Evolutionary conservation across 2,797 vertebrate species (phyloP), one percentile per base, ranked within the genome.

Genomic region (Okamejei kenojei): DNA sequence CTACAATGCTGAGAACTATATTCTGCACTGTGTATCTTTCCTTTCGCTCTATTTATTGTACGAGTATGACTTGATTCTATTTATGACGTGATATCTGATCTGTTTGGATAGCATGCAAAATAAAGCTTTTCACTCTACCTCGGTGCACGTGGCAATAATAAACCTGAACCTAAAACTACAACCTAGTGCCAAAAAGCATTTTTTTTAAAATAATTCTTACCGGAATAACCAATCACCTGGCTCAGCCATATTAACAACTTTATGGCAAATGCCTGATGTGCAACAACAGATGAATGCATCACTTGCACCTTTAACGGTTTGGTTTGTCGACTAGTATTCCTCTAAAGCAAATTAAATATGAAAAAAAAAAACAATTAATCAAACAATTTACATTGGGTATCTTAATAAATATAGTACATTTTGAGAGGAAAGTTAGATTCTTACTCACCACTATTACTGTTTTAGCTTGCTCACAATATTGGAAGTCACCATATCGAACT

Each of bases 271-370:
- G 97, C 98, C 96, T 99, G 98, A 95, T 99, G 98, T 88, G 98
- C 98, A 32, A 99, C 98, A 38, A 99, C 97, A 21, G 98, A 98
- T 0, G 99, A 99, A 96, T 98, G 98, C 98, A 99, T 99, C 94
- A 99, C 98, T 95, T 99, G 97, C 78, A 99, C 99, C 94, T 98
- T 97, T 93, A 99, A 95, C 15, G 99, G 99, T 94, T 99, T 99
- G 17, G 98, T 98, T 95, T 99, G 98, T 38, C 98, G 98, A 95
- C 98, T 98, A 93, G 98, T 99, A 96, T 98, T 99, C 95, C 99
- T 97, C 99, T 99, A 96, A 78, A 96, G 54, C 15, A 86, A 84
- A 80, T 71, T 23, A 81, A 84, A 93, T 23, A 68, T 93, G 32
- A 13, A 76, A 93, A 81, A 38, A 84, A 58, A 13, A 35, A 5